Base-by-base conservation (phyloP, 2,888 invertebrate species). In the Dryadula phaetusa region DNA sequence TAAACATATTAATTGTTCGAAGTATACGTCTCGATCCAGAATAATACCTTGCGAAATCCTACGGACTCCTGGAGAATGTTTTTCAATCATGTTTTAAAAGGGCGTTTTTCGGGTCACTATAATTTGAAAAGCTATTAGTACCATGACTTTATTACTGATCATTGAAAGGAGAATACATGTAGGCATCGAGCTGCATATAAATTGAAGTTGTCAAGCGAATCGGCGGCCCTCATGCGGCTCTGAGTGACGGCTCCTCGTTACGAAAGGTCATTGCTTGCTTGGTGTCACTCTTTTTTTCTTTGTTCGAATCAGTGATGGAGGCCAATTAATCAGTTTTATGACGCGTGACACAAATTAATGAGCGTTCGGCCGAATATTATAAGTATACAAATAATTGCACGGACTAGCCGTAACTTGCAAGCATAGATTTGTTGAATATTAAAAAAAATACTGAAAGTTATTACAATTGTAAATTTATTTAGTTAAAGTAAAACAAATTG, bases 271-370 rank as follows among this genome's bases (percentile, higher is more conserved):
- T 81, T 82, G 84, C 82, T 85, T 84, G 82, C 78, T 76, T 74
- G 75, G 74, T 83, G 80, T 77, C 76, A 76, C 77, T 79, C 77
- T 72, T 73, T 75, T 79, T 81, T 82, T 67, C 82, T 86, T 79
- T 77, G 74, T 73, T 76, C 73, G 76, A 79, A 80, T 82, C 82
- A 76, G 77, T 75, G 79, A 79, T 79, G 81, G 81, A 76, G 81
- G 79, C 83, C 87, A 87, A 90, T 92, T 91, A 90, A 90, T 92
- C 90, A 90, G 82, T 79, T 82, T 84, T 90, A 86, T 90, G 88
- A 88, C 84, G 83, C 83, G 85, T 87, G 87, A 86, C 88, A 86
- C 76, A 84, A 80, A 79, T 84, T 88, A 88, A 88, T 89, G 87
- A 87, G 82, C 75, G 77, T 67, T 58, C 56, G 37, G 63, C 52